A percentile compares a stretch with the other conserved stretches of the same genome.
Evolutionary conservation across 2,113 vertebrate species (phyloP).

Genomic region (Peromyscus polionotus): DNA sequence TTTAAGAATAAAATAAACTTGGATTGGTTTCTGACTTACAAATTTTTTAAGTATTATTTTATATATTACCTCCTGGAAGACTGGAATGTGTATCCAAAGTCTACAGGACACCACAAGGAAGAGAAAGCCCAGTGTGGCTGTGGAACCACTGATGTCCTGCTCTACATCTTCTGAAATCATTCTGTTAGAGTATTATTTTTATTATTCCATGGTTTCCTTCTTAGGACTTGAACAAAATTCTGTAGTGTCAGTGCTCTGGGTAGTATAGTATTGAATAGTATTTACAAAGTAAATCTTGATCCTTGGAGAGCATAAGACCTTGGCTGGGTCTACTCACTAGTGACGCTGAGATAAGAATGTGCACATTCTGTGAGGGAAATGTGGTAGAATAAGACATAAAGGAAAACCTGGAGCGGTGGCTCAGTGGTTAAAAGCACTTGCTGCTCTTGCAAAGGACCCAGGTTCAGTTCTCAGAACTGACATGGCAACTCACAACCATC

Average conservation of each 20-base stretch:
- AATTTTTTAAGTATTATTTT: neutral
- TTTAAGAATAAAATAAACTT: neutral
- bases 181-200: neutral
- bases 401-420: no score
- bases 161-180: neutral
- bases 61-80: neutral
- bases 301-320: neutral
- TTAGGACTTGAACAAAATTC: neutral
- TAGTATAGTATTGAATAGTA: neutral
- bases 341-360: neutral
- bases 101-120: neutral
- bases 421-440: neutral
- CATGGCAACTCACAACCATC: neutral
- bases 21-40: neutral
- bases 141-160: neutral
- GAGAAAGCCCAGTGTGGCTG: neutral
- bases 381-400: neutral
- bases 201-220: neutral
- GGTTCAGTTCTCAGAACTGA: neutral
- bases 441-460: neutral
- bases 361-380: neutral
- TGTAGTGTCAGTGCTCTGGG: no score
- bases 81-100: neutral
- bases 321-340: neutral
- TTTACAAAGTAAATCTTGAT: neutral